Evolutionary conservation across 2,888 invertebrate species (phyloP), one percentile per base, ranked within the genome.

Genomic region (Lissonota sp.): DNA sequence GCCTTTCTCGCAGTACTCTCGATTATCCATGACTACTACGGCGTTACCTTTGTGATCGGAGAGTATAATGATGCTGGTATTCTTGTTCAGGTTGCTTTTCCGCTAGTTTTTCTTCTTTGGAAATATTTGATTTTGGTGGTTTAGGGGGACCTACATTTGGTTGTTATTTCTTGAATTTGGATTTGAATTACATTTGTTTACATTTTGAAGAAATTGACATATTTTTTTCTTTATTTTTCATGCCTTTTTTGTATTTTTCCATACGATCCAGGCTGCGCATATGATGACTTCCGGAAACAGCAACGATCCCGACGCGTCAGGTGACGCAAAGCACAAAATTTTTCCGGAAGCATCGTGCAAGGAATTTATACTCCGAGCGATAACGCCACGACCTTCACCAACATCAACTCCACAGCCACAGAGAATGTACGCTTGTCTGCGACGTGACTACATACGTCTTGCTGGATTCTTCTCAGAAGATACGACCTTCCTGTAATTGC

Each of bases 391-490:
- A 72, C 96, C 96, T 4, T 94, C 95, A 8, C 93, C 94, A 0
- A 94, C 94, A 84, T 95, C 96, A 0, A 93, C 94, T 6, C 92
- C 93, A 55, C 93, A 94, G 67, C 95, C 96, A 1, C 96, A 96
- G 87, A 93, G 96, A 85, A 93, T 96, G 92, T 95, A 96, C 84
- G 96, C 96, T 10, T 94, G 96, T 82, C 92, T 97, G 10, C 94
- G 94, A 78, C 94, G 94, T 53, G 95, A 96, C 66, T 95, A 95
- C 82, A 95, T 96, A 88, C 93, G 96, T 83, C 92, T 97, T 62
- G 95, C 95, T 73, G 97, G 97, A 4, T 96, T 96, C n/a, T 97
- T 97, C 90, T 95, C 96, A 0, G 95, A 96, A 85, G 97, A 97
- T 89, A 96, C 95, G 0, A 94, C 95, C 64, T 97, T 97, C 90